These are phyloP conservation scores for Leucophenga varia DNA, from an alignment of 1,140 invertebrate genomes.

Conservation along the genomic window DNA sequence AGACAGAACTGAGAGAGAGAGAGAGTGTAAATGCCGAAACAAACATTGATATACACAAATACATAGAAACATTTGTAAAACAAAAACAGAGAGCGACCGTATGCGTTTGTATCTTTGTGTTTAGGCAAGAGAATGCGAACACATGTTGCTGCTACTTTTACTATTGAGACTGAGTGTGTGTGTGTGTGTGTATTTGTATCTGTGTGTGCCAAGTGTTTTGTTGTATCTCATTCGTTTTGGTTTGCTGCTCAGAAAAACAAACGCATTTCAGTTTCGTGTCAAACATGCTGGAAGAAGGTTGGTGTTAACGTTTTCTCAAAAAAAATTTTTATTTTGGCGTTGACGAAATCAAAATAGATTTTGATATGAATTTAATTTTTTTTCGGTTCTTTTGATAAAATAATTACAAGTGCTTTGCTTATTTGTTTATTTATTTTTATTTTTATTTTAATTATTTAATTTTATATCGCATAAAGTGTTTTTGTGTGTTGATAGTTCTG, in stretches of 20 bases:
- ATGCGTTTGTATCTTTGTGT: not conserved
- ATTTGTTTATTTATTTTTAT: too few species aligned
- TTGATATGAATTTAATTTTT: too few species aligned
- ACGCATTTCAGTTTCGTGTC: constrained; percentile 43
- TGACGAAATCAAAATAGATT: too few species aligned
- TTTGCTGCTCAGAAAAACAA: constrained; percentile 35
- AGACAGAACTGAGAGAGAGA: constrained; percentile 3
- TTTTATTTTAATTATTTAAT: too few species aligned
- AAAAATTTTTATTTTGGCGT: too few species aligned
- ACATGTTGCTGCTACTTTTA: not conserved
- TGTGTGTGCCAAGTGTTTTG: constrained; percentile 8
- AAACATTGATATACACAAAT: not conserved
- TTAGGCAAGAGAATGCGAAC: not conserved
- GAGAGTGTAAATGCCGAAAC: constrained; percentile 1
- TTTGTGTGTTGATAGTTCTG: too few species aligned
- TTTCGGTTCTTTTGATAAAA: too few species aligned
- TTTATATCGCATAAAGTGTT: too few species aligned
- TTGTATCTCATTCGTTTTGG: too few species aligned
- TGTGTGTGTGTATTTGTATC: constrained; percentile 12
- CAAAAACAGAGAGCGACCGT: not conserved
- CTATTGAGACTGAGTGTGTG: constrained; percentile 2
- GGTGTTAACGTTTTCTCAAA: too few species aligned
- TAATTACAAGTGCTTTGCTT: too few species aligned
- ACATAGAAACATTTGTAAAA: not conserved
- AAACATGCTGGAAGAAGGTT: constrained; percentile 56